These are phyloP conservation scores for Aegypius monachus DNA, from an alignment of 2,113 vertebrate genomes.

Conservation along the genomic window DNA sequence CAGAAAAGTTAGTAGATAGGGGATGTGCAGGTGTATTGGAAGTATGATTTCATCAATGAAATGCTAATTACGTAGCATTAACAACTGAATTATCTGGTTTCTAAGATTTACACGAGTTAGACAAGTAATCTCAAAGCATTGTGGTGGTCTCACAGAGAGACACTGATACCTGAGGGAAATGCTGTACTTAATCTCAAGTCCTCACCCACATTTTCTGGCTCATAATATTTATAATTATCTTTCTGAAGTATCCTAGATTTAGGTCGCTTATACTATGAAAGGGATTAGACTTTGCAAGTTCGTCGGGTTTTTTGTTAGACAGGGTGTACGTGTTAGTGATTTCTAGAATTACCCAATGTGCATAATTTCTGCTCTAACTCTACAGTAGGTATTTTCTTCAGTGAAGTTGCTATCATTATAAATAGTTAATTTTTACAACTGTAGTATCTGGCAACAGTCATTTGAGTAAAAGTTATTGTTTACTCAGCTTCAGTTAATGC, in stretches of 20 bases:
- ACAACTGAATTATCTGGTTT: not conserved
- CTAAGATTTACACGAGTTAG: not conserved
- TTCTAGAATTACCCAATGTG: not conserved
- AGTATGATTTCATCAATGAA: not conserved
- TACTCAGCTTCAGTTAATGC: not conserved
- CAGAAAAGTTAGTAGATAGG: not conserved
- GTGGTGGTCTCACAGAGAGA: not conserved
- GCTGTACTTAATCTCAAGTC: not conserved
- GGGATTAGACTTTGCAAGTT: not conserved
- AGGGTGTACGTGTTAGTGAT: not conserved
- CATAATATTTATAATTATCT: not conserved
- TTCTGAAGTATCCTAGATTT: not conserved
- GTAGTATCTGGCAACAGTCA: not conserved
- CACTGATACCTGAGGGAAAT: not conserved
- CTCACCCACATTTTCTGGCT: not conserved
- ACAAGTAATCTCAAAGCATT: not conserved
- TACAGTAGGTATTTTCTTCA: not conserved
- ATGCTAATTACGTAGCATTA: not conserved
- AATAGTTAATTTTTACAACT: not conserved
- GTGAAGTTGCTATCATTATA: not conserved
- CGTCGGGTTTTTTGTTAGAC: not conserved
- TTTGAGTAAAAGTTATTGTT: not conserved
- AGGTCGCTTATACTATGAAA: not conserved
- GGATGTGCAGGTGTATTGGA: not conserved
- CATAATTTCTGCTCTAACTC: not conserved